These are phyloP conservation scores for Lomographa bimaculata DNA, from an alignment of 2,888 invertebrate genomes.

Conservation along the genomic window DNA sequence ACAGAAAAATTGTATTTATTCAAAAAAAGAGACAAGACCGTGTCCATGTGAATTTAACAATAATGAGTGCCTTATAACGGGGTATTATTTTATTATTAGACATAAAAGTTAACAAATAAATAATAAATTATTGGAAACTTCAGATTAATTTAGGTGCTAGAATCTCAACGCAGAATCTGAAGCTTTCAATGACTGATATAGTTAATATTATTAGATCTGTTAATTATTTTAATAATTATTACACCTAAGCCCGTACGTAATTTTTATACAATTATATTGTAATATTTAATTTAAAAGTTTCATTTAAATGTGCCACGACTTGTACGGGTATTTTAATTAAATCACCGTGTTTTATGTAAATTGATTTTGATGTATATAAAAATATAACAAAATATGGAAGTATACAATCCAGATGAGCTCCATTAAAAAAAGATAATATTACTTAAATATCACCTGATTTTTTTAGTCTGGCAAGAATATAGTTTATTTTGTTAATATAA, in stretches of 20 bases:
- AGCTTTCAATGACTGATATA: conserved; percentile 79
- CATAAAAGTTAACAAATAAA: conserved; percentile 34
- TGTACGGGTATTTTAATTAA: conserved; percentile 71
- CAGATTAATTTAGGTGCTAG: conserved; percentile 69
- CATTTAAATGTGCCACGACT: conserved; percentile 68
- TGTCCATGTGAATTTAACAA: conserved; percentile 13
- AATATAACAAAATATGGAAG: too few relatives aligned
- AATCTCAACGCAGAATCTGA: conserved; percentile 75
- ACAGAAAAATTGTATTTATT: conserved; percentile 6
- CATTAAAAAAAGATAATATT: too few relatives aligned
- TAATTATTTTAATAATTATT: conserved; percentile 33
- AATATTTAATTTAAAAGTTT: conserved; percentile 44
- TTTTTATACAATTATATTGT: conserved; percentile 30
- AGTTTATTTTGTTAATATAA: conserved; percentile 1
- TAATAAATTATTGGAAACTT: conserved; percentile 75
- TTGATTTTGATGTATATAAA: conserved; percentile 3
- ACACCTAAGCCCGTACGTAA: conserved; percentile 54
- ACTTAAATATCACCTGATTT: too few relatives aligned
- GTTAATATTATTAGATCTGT: conserved; percentile 64
- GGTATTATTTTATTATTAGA: conserved; percentile 38
- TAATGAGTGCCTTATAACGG: conserved; percentile 36
- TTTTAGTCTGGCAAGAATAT: too few relatives aligned
- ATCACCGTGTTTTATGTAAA: conserved; percentile 42
- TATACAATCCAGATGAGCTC: too few relatives aligned
- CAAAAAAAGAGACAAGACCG: conserved; percentile 9